Conservation (phyloP, 2,797 vertebrate genomes). For the Takifugu ocellatus region DNA sequence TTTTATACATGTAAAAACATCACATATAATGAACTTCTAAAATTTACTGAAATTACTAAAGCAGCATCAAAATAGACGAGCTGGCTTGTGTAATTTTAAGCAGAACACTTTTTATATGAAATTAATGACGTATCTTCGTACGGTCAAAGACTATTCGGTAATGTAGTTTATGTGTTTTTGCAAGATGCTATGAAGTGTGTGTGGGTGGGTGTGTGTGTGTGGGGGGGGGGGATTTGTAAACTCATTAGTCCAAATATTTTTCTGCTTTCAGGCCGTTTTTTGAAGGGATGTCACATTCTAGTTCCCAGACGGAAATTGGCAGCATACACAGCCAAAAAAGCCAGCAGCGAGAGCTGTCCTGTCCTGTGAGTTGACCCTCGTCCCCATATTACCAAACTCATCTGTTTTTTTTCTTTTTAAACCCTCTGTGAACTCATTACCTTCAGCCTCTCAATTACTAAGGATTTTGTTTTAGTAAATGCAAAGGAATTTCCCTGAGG, state of each 20-base stretch:
- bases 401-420: neutral
- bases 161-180: too few relatives aligned
- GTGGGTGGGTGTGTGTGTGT: too few relatives aligned
- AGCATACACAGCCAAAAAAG: constrained; percentile 77
- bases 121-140: too few relatives aligned
- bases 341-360: constrained; percentile 66
- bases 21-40: too few relatives aligned
- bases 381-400: constrained; percentile 11
- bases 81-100: too few relatives aligned
- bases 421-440: constrained; percentile 22
- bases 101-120: too few relatives aligned
- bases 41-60: too few relatives aligned
- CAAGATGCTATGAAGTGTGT: too few relatives aligned
- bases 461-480: constrained; percentile 21
- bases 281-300: constrained; percentile 82
- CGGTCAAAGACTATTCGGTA: too few relatives aligned
- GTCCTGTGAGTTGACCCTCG: constrained; percentile 66
- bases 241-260: neutral
- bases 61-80: too few relatives aligned
- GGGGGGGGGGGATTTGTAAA: neutral
- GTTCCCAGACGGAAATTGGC: constrained; percentile 81
- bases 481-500: constrained; percentile 34
- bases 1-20: too few relatives aligned
- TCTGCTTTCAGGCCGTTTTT: constrained; percentile 76
- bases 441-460: constrained; percentile 12